These are phyloP conservation scores for Hapalemur alaotrensis DNA, from an alignment of 2,797 vertebrate species.

Conservation along the genomic window DNA sequence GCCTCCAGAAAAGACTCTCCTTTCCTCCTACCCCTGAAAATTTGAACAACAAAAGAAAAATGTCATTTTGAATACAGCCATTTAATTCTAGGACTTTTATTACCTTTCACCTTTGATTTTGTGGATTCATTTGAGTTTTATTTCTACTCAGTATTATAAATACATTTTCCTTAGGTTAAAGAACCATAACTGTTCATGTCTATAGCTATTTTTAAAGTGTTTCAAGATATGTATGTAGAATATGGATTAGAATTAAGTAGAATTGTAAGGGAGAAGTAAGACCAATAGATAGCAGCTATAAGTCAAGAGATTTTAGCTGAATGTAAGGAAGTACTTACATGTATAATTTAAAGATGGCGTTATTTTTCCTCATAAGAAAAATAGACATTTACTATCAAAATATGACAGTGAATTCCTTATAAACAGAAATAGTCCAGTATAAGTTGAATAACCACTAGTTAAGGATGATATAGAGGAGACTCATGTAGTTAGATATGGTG, in stretches of 20 bases:
- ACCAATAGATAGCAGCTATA: background rate
- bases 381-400: background rate
- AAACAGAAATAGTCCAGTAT: background rate
- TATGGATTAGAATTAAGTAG: background rate
- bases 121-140: constrained; percentile 25
- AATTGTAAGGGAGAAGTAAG: background rate
- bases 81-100: background rate
- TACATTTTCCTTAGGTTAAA: background rate
- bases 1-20: background rate
- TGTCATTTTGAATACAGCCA: constrained; percentile 12
- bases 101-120: background rate
- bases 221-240: background rate
- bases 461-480: background rate
- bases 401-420: background rate
- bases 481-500: background rate
- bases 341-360: background rate
- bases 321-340: background rate
- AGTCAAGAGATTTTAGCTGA: background rate
- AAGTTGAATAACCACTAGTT: background rate
- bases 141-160: constrained; percentile 26
- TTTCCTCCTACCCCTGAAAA: fast-evolving
- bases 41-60: background rate
- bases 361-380: background rate
- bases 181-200: background rate
- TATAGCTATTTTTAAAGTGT: background rate